phyloP scores from a whole-genome alignment of 2,113 vertebrate genomes.

The Mustelus asterias region DNA sequence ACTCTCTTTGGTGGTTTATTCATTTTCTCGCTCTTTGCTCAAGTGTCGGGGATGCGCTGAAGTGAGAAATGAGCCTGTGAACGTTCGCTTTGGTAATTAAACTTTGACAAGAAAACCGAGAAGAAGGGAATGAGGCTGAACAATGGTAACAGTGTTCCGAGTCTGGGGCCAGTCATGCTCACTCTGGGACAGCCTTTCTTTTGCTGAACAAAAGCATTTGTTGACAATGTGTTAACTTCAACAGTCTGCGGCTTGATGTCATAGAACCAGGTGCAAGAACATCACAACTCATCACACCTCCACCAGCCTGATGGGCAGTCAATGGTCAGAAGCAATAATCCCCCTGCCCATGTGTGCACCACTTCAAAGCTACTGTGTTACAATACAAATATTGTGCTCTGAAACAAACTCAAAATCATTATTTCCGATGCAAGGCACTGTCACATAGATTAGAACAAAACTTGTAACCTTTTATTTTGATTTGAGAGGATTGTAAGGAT shows the following conservation, averaged over 20 bases:
- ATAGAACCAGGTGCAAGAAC: constrained; percentile 76
- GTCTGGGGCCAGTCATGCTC: constrained; percentile 52
- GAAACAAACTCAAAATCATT: constrained; percentile 51
- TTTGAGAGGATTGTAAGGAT: constrained; percentile 15
- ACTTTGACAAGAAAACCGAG: constrained; percentile 85
- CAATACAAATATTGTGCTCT: constrained; percentile 50
- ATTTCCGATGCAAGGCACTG: constrained; percentile 42
- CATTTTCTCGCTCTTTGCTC: constrained; percentile 50
- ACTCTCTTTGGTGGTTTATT: background rate
- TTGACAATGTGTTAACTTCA: constrained; percentile 78
- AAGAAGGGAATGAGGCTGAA: constrained; percentile 82
- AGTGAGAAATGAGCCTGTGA: constrained; percentile 85
- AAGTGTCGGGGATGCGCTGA: constrained; percentile 88
- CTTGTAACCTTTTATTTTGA: constrained; percentile 22
- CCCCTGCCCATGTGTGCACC: constrained; percentile 38
- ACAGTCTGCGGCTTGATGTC: constrained; percentile 56
- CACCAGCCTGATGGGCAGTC: constrained; percentile 44
- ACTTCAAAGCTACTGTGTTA: constrained; percentile 58
- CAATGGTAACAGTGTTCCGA: constrained; percentile 69
- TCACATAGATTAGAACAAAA: constrained; percentile 34
- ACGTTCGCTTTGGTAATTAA: constrained; percentile 88
- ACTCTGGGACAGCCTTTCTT: constrained; percentile 69
- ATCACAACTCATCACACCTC: constrained; percentile 55
- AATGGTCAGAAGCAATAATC: constrained; percentile 49
- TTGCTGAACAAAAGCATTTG: constrained; percentile 77